Conservation (phyloP, 2,888 invertebrate genomes). For the Euplagia quadripunctaria region DNA sequence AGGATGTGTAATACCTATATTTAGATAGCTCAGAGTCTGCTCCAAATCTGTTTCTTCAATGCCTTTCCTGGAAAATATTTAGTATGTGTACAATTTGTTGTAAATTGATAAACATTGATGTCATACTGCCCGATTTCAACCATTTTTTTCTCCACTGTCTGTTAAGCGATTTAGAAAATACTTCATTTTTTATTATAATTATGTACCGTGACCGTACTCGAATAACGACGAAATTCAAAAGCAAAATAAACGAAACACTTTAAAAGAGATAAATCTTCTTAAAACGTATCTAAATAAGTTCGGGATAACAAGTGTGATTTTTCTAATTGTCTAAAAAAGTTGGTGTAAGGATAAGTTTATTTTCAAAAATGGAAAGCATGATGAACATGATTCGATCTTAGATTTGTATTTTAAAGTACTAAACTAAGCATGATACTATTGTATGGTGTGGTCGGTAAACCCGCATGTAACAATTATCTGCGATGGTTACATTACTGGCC, state of each 20-base stretch:
- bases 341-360: not conserved
- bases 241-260: not conserved
- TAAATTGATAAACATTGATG: not conserved
- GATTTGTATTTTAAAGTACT: conserved; percentile 27
- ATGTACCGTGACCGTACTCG: not conserved
- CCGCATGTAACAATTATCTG: conserved; percentile 62
- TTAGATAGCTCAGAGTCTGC: conserved; percentile 61
- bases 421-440: conserved; percentile 27
- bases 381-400: not conserved
- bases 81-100: conserved; percentile 34
- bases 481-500: conserved; percentile 53
- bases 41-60: conserved; percentile 56
- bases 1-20: conserved; percentile 55
- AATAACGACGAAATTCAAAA: not conserved
- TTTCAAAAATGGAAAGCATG: not conserved
- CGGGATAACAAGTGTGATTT: not conserved
- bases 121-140: not conserved
- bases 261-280: not conserved
- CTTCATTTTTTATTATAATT: not conserved
- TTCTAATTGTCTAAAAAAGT: not conserved
- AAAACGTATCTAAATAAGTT: not conserved
- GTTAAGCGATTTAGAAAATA: not conserved
- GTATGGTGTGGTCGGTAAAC: conserved; percentile 50
- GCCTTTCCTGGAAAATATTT: conserved; percentile 46
- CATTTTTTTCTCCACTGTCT: not conserved